phyloP scores from a whole-genome alignment of 2,113 vertebrate genomes.

The Perccottus glenii region DNA sequence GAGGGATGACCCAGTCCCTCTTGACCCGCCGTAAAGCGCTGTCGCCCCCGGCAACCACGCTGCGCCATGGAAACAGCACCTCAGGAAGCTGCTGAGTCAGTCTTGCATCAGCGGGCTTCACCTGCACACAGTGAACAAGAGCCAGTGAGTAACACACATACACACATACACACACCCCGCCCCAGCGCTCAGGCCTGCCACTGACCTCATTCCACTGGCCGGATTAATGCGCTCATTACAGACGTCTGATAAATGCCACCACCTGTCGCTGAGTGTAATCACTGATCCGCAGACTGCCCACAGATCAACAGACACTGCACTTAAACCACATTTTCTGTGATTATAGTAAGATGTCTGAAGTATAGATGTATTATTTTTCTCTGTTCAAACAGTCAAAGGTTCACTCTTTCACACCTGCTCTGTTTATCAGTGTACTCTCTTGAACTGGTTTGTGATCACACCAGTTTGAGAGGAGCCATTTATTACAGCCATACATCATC shows the following conservation, averaged over 20 bases:
- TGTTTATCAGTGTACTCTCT: too few species aligned
- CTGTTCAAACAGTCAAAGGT: too few species aligned
- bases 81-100: constrained; percentile 81
- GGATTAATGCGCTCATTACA: constrained; percentile 65
- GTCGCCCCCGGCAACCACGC: constrained; percentile 77
- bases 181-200: constrained; percentile 10
- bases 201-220: constrained; percentile 53
- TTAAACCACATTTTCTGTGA: background rate
- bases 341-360: too few species aligned
- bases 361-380: too few species aligned
- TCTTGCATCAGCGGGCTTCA: constrained; percentile 49
- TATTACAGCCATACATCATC: too few species aligned
- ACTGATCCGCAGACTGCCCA: constrained; percentile 24
- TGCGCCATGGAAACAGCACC: constrained; percentile 88
- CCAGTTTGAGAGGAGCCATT: too few species aligned
- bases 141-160: constrained; percentile 1
- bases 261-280: constrained; percentile 31
- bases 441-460: too few species aligned
- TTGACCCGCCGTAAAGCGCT: constrained; percentile 89
- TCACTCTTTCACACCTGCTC: too few species aligned
- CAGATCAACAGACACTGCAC: constrained; percentile 7
- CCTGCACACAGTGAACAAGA: constrained; percentile 61
- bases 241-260: constrained; percentile 56
- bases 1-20: constrained; percentile 99
- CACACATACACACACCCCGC: constrained; percentile 1